Conservation (phyloP, 2,888 invertebrate species). For the Allygus modestus region DNA sequence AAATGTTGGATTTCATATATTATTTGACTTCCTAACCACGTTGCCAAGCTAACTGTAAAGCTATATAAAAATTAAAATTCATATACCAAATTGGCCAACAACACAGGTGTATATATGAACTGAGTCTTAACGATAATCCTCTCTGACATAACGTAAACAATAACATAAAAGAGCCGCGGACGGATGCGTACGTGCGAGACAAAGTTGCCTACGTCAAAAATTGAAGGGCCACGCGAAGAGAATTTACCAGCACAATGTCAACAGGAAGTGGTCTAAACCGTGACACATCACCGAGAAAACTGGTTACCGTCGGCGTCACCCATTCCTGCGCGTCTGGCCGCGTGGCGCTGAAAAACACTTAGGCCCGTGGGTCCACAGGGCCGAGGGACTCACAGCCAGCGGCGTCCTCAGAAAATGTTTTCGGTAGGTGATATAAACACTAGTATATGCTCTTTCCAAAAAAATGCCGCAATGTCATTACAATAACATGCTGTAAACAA, state of each 20-base stretch:
- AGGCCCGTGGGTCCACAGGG: neutral
- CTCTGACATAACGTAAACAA: neutral
- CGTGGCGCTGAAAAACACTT: neutral
- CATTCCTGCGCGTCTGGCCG: constrained; percentile 19
- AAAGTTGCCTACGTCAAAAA: neutral
- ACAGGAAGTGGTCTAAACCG: constrained; percentile 17
- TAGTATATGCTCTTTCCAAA: too few relatives aligned
- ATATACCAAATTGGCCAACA: too few relatives aligned
- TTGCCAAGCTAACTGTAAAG: too few relatives aligned
- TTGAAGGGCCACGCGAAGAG: neutral
- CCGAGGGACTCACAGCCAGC: neutral
- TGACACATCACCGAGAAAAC: constrained; percentile 23
- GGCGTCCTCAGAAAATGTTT: too few relatives aligned
- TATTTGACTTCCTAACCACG: too few relatives aligned
- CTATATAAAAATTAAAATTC: too few relatives aligned
- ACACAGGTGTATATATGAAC: too few relatives aligned
- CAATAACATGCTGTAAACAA: too few relatives aligned
- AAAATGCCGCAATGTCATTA: too few relatives aligned
- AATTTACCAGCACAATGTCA: constrained; percentile 31
- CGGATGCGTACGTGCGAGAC: neutral
- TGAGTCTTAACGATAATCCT: too few relatives aligned
- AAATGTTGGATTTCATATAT: too few relatives aligned
- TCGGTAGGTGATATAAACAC: too few relatives aligned
- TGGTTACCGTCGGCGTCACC: constrained; percentile 29
- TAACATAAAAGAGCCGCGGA: neutral